phyloP scores from a whole-genome alignment of 2,888 invertebrate genomes.

The Oscheius sp. region DNA sequence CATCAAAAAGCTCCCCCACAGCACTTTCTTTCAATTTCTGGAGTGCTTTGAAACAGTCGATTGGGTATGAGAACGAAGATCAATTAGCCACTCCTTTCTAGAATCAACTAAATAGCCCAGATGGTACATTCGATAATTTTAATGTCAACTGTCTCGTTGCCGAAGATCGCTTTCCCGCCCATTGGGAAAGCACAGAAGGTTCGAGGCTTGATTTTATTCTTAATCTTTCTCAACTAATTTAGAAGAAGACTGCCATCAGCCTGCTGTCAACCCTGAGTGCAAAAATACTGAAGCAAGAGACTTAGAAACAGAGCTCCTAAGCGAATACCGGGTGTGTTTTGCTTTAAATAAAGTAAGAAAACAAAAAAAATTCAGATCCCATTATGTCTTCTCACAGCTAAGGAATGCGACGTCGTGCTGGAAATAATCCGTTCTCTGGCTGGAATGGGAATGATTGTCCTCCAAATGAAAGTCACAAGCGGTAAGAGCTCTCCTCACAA shows the following conservation, averaged over 20 bases:
- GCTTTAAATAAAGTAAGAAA: background rate
- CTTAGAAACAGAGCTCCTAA: background rate
- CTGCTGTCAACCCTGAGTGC: background rate
- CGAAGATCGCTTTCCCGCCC: background rate
- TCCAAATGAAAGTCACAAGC: background rate
- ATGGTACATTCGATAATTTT: background rate
- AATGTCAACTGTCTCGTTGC: background rate
- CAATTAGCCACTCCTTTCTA: background rate
- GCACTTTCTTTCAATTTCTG: conserved; percentile 2
- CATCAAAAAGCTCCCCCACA: background rate
- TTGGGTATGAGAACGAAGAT: background rate
- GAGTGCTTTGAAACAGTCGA: background rate
- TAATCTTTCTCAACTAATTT: background rate
- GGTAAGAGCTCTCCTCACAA: background rate
- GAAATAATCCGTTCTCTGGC: background rate
- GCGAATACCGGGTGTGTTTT: background rate
- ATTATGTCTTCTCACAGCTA: background rate
- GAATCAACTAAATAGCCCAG: background rate
- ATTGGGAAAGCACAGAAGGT: conserved; percentile 2
- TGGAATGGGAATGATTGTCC: background rate
- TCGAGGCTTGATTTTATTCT: background rate
- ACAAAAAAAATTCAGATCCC: background rate
- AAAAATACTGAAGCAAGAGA: background rate
- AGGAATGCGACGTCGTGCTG: background rate
- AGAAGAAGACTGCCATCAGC: background rate